Evolutionary conservation across 2,113 vertebrate species (phyloP), one percentile per base, ranked within the genome.

Genomic region (Paratilapia polleni): DNA sequence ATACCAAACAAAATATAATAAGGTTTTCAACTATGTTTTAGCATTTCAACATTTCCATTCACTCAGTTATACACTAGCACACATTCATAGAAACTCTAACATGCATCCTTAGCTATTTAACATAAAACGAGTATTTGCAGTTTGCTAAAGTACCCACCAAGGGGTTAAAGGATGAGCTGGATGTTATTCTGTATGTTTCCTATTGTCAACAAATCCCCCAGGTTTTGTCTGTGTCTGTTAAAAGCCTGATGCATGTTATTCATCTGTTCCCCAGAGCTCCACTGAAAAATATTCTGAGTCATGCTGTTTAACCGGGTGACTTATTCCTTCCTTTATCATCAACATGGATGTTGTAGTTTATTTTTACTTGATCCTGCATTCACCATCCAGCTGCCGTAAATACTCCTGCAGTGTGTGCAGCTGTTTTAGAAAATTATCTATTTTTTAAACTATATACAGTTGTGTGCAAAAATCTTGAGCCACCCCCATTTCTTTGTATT

Each of bases 31-130:
- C 78, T 80, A 60, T 19, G 36, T 78, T 91, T 81, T 8, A 82
- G 63, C 78, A 87, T 56, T 20, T 26, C 10, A 80, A 66, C 38
- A 62, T 68, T 56, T 80, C 7, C 83, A 89, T 83, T 88, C 63
- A 76, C 24, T 75, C 84, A 80, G 56, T 78, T 58, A 74, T 19
- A 80, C 87, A 79, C 57, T 74, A 56, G 20, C 75, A 80, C 38
- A 77, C 77, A 78, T 36, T 82, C 85, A 81, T 20, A 77, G n/a
- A 66, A 43, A 80, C n/a, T 24, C 20, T 24, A 49, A 74, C 59
- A 80, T 43, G 36, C 52, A 62, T 54, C 12, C 5, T 58, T 77
- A 49, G 36, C 8, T 62, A 43, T 81, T 61, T 49, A 61, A 61
- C 49, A 79, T 20, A 26, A 81, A 85, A 77, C 0, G 2, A 26